These are phyloP conservation scores for Emys orbicularis DNA, from an alignment of 2,797 vertebrate species.

Conservation along the genomic window DNA sequence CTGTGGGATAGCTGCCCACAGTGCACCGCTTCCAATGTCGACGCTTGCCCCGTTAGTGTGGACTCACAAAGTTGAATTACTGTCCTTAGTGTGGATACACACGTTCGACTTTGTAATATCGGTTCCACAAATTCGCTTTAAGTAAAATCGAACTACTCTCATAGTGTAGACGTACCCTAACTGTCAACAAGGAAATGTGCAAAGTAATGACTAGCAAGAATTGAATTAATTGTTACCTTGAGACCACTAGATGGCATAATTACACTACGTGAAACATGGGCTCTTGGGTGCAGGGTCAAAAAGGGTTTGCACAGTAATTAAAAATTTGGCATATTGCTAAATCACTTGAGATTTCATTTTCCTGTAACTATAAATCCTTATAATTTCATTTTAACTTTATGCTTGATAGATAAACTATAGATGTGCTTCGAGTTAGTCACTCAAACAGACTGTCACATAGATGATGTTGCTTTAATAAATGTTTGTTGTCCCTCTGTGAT, in stretches of 20 bases:
- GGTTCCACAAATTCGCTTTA: too few species aligned
- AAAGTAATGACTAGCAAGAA: rapidly evolving
- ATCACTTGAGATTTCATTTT: not conserved
- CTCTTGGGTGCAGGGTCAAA: not conserved
- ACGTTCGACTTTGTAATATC: too few species aligned
- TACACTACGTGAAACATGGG: not conserved
- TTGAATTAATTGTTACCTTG: not conserved
- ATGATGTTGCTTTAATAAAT: not conserved
- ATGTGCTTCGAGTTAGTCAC: slow-evolving; percentile 14
- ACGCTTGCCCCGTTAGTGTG: too few species aligned
- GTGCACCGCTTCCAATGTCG: too few species aligned
- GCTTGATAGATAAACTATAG: slow-evolving; percentile 18
- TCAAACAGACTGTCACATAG: not conserved
- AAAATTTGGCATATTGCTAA: not conserved
- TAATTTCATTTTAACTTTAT: slow-evolving; percentile 9
- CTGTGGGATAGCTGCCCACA: too few species aligned
- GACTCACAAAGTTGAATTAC: too few species aligned
- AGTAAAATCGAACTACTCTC: too few species aligned
- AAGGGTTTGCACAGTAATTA: rapidly evolving
- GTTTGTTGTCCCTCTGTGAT: slow-evolving; percentile 27
- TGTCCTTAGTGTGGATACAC: too few species aligned
- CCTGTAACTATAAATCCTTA: not conserved
- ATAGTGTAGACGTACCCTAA: too few species aligned
- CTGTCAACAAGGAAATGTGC: not conserved
- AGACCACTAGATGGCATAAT: slow-evolving; percentile 75